These are phyloP conservation scores for Tolmerus cingulatus DNA, from an alignment of 2,888 invertebrate genomes.

Conservation along the genomic window DNA sequence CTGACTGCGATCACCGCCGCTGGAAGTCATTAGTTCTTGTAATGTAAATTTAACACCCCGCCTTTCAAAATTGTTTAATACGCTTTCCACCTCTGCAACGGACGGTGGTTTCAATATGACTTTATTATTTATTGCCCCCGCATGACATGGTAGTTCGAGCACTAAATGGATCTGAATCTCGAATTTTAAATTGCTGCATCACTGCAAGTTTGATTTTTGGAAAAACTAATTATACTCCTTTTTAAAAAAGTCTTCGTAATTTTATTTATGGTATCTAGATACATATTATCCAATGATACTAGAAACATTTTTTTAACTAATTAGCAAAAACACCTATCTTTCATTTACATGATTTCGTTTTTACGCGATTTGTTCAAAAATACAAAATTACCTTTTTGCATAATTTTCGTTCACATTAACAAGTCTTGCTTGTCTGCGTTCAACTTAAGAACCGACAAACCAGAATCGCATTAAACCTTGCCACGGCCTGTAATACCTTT, in stretches of 20 bases:
- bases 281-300: no score
- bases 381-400: no score
- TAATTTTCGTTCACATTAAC: no score
- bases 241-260: background rate
- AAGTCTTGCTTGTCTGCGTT: no score
- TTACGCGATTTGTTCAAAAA: no score
- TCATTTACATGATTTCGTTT: no score
- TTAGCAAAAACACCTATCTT: no score
- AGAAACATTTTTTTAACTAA: no score
- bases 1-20: background rate
- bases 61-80: conserved; percentile 38
- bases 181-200: background rate
- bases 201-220: background rate
- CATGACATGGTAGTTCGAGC: background rate
- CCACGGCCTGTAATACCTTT: no score
- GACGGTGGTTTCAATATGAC: conserved; percentile 1
- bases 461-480: no score
- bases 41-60: conserved; percentile 40
- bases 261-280: background rate
- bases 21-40: conserved; percentile 31
- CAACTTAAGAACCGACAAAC: no score
- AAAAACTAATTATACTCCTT: background rate
- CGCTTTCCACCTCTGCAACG: background rate
- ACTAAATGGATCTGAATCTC: background rate
- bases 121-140: conserved; percentile 21